A percentile compares a stretch with the other conserved stretches of the same genome.
Conservation (phyloP, 2,888 invertebrate species). For the Pandemis cinnamomeana region DNA sequence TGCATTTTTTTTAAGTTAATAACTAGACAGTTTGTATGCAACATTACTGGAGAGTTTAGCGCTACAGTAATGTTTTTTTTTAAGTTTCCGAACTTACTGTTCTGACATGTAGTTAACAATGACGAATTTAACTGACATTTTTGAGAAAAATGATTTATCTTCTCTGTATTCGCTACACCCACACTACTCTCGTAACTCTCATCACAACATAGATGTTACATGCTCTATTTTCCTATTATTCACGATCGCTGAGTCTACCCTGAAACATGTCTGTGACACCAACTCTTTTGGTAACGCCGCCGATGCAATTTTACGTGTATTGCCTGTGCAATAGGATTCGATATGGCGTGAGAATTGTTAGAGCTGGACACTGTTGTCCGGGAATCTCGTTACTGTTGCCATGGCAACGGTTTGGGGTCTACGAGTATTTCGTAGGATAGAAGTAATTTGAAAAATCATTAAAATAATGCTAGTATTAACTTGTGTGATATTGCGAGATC, state of each 20-base stretch:
- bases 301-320: conserved; percentile 36
- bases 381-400: conserved; percentile 34
- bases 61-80: too few species aligned
- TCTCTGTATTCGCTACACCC: too few species aligned
- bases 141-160: too few species aligned
- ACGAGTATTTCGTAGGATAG: not conserved
- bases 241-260: not conserved
- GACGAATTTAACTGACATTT: too few species aligned
- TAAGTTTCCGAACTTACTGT: too few species aligned
- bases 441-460: too few species aligned
- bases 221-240: not conserved
- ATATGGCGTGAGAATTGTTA: conserved; percentile 33
- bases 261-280: not conserved
- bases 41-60: too few species aligned
- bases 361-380: conserved; percentile 28
- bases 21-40: too few species aligned
- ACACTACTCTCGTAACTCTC: too few species aligned
- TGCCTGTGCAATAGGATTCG: conserved; percentile 15
- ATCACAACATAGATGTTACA: not conserved
- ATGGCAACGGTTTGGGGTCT: conserved; percentile 24
- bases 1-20: too few species aligned
- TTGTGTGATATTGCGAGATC: not conserved
- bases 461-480: not conserved
- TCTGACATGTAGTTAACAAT: too few species aligned
- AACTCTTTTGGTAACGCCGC: conserved; percentile 37